A percentile compares a stretch with the other conserved stretches of the same genome.
These are phyloP conservation scores for Morus bassanus DNA, from an alignment of 2,797 vertebrate genomes.

Conservation along the genomic window DNA sequence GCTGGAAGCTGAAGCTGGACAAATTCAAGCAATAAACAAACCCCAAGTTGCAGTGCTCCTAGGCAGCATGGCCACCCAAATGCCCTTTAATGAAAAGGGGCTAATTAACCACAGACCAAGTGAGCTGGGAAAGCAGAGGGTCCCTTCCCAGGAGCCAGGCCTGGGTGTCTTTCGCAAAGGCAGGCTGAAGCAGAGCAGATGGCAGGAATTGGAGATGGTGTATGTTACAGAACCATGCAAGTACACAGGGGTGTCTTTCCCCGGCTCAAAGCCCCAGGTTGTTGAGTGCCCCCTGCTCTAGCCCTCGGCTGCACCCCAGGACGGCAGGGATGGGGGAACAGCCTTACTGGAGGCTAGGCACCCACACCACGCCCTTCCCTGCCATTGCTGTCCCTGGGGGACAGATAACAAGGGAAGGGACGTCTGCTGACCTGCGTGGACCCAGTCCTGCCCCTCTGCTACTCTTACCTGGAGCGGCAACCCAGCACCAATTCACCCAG, in stretches of 20 bases:
- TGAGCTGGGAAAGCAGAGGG: background rate
- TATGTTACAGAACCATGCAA: background rate
- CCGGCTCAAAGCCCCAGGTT: background rate
- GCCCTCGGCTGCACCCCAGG: background rate
- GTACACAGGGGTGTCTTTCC: background rate
- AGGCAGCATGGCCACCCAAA: background rate
- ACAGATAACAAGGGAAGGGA: background rate
- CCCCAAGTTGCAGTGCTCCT: background rate
- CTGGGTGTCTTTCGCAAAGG: background rate
- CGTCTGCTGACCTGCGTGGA: background rate
- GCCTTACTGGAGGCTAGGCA: background rate
- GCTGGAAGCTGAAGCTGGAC: background rate
- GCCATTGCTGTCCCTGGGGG: rapidly evolving
- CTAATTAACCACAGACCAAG: background rate
- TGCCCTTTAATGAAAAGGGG: background rate
- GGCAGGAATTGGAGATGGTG: too few species aligned
- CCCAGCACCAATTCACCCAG: background rate
- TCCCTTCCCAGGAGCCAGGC: background rate
- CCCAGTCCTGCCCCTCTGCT: background rate
- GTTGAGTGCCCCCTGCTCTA: background rate
- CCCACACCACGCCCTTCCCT: background rate
- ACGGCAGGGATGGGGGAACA: background rate
- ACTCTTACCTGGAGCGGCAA: background rate
- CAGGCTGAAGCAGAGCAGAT: background rate
- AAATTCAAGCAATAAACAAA: background rate